phyloP scores from a whole-genome alignment of 2,888 invertebrate species.

The Seira musarum region DNA sequence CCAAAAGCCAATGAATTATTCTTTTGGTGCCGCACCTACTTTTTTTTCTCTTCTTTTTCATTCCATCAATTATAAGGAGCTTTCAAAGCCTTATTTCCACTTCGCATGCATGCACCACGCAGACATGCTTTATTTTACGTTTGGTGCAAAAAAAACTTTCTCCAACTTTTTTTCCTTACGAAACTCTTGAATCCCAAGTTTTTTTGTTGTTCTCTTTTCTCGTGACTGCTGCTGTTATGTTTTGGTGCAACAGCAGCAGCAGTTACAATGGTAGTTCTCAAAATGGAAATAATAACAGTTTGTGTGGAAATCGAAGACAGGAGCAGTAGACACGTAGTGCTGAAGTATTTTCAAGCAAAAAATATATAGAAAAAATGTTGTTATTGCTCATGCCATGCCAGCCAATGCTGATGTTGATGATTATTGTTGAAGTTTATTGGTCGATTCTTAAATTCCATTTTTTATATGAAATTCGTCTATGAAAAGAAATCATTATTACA shows the following conservation, averaged over 20 bases:
- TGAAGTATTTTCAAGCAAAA: too few species aligned
- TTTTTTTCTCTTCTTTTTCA: conserved; percentile 23
- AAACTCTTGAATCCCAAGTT: conserved; percentile 17
- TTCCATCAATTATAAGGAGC: conserved; percentile 40
- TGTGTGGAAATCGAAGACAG: too few species aligned
- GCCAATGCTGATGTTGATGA: too few species aligned
- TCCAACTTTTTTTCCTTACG: conserved; percentile 30
- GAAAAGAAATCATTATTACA: conserved; percentile 3
- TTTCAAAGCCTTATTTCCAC: conserved; percentile 30
- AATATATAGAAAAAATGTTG: too few species aligned
- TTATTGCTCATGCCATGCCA: too few species aligned
- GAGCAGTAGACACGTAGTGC: too few species aligned
- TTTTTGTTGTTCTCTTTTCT: not conserved
- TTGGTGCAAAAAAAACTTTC: not conserved
- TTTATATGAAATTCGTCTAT: not conserved
- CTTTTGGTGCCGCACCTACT: conserved; percentile 33
- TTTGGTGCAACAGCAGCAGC: too few species aligned
- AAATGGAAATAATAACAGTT: too few species aligned
- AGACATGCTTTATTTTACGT: not conserved
- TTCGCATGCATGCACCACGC: not conserved
- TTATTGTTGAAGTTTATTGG: too few species aligned
- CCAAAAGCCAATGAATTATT: conserved; percentile 44
- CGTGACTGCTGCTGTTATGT: conserved; percentile 23
- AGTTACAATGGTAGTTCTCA: too few species aligned
- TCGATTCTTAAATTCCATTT: too few species aligned